Percentiles rank a stretch among this genome's conserved stretches.
These are phyloP conservation scores for Hypothenemus hampei DNA, from an alignment of 1,140 invertebrate genomes.

Conservation along the genomic window DNA sequence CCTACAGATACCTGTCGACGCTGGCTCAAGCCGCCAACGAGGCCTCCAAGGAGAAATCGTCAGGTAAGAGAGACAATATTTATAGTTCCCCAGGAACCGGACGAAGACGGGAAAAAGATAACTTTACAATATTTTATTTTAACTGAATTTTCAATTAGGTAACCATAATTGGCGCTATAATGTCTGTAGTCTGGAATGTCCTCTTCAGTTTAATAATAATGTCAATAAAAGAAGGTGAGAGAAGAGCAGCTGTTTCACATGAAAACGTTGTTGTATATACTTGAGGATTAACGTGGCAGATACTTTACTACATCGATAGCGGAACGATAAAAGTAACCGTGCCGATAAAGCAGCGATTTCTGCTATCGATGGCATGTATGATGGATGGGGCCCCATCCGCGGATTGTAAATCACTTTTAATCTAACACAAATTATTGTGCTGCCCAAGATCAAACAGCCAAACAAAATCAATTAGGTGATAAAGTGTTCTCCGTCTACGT, in stretches of 20 bases:
- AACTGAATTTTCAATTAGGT: too few relatives aligned
- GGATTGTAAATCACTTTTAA: constrained; percentile 43
- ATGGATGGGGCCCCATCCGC: constrained; percentile 35
- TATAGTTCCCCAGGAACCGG: too few relatives aligned
- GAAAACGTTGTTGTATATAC: constrained; percentile 13
- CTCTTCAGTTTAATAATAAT: too few relatives aligned
- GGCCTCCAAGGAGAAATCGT: constrained; percentile 33
- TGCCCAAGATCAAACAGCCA: constrained; percentile 24
- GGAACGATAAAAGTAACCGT: constrained; percentile 35
- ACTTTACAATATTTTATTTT: too few relatives aligned
- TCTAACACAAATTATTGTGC: constrained; percentile 37
- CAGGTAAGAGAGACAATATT: too few relatives aligned
- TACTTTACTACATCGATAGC: constrained; percentile 34
- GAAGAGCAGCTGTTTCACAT: too few relatives aligned
- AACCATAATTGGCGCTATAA: too few relatives aligned
- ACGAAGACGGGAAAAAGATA: too few relatives aligned
- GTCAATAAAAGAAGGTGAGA: constrained; percentile 13
- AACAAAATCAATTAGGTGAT: constrained; percentile 29
- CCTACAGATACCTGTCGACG: constrained; percentile 40
- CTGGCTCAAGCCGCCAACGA: constrained; percentile 28
- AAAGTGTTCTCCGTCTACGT: constrained; percentile 6
- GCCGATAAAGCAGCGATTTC: constrained; percentile 40
- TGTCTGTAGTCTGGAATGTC: too few relatives aligned
- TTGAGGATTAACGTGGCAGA: constrained; percentile 34
- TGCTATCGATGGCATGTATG: constrained; percentile 41